Conservation (phyloP, 2,113 vertebrate genomes). For the Psilopogon haemacephalus region DNA sequence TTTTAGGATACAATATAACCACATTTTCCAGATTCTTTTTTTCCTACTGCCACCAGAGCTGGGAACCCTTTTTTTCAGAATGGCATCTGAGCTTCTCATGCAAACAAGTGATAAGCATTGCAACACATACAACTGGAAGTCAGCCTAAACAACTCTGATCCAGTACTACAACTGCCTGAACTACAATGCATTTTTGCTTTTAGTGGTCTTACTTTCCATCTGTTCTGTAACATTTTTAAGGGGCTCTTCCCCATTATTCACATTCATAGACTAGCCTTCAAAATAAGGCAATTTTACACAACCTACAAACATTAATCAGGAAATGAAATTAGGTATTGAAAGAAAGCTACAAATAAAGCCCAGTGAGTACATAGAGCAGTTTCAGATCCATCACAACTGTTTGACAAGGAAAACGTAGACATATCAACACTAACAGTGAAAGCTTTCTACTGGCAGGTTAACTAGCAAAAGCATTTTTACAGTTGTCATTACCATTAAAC, state of each 20-base stretch:
- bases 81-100: not conserved
- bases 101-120: not conserved
- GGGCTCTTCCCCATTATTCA: not conserved
- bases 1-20: not conserved
- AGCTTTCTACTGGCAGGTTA: not conserved
- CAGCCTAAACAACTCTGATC: not conserved
- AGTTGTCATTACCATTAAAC: not conserved
- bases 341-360: not conserved
- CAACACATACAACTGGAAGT: not conserved
- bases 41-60: not conserved
- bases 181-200: not conserved
- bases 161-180: not conserved
- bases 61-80: not conserved
- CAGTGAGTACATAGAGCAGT: not conserved
- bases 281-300: not conserved
- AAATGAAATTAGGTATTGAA: not conserved
- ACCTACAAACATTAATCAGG: not conserved
- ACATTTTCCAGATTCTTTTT: not conserved
- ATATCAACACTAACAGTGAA: not conserved
- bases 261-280: not conserved
- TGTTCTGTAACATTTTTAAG: not conserved
- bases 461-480: not conserved
- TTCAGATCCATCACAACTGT: not conserved
- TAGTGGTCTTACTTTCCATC: not conserved
- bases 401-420: not conserved